Evolutionary conservation across 2,113 vertebrate species (phyloP), one percentile per base, ranked within the genome.

Genomic region (Pelvicachromis taeniatus): DNA sequence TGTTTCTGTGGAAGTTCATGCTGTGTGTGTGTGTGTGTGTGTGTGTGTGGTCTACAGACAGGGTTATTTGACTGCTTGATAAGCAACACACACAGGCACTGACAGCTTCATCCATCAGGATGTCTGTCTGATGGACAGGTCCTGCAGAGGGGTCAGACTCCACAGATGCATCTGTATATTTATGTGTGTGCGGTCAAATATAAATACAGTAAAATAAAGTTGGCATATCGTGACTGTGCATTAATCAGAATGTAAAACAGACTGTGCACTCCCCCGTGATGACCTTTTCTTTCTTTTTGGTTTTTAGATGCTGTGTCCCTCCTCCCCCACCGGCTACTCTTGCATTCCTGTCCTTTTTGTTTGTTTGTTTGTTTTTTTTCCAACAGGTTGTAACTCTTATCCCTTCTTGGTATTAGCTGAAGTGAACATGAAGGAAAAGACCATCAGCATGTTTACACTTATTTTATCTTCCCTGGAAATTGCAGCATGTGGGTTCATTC

Each of bases 61-160:
- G 86, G 82, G 83, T 50, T 82, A 79, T 88, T 91, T 85, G 87
- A 90, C 85, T 84, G 82, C 54, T 85, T 87, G 92, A 95, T 93
- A 95, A 91, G 90, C 81, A 87, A 92, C 88, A 92, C 85, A 91
- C 90, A 89, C 84, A 88, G 65, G 79, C 88, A 80, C 75, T 94
- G 95, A 95, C 92, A 93, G 89, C 93, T 95, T 95, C 91, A 95
- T 95, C 94, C 90, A 94, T 94, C 94, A 94, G 84, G 73, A 31
- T 88, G 89, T 92, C 78, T 82, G 78, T 86, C 77, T 91, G 91
- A 94, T 40, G 63, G 94, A 93, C 89, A 92, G 85, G 85, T 85
- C 91, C 89, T 85, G 59, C 19, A 33, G 89, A 85, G 90, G 92
- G 91, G 91, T 93, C 91, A 91, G 58, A 86, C 90, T 79, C 56